Evolutionary conservation across 2,797 vertebrate species (phyloP).

Genomic region (Malurus leucopterus): DNA sequence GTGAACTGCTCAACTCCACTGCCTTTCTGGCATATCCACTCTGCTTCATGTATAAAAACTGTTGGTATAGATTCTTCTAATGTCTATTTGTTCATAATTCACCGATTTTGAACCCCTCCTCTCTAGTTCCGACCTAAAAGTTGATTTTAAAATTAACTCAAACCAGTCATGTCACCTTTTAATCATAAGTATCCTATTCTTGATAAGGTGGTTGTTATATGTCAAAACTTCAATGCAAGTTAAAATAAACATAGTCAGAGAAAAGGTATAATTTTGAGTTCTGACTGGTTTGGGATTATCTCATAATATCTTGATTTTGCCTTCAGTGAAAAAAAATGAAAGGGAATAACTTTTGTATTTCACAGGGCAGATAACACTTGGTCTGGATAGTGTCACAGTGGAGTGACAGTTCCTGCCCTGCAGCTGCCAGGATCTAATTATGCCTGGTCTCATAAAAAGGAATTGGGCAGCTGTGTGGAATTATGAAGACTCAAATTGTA

Average conservation of each 20-base stretch:
- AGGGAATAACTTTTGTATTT: not conserved
- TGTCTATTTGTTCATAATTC: not conserved
- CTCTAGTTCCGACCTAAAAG: not conserved
- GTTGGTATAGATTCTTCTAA: not conserved
- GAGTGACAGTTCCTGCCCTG: not conserved
- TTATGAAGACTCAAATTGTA: not conserved
- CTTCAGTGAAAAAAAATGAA: not conserved
- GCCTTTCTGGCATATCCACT: not conserved
- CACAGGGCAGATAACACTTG: not conserved
- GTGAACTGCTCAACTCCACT: not conserved
- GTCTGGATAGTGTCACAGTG: not conserved
- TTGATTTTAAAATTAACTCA: not conserved
- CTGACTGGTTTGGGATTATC: not conserved
- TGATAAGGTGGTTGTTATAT: not conserved
- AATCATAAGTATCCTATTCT: not conserved
- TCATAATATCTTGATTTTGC: not conserved
- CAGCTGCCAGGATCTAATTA: not conserved
- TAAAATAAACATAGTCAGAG: not conserved
- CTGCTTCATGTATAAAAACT: not conserved
- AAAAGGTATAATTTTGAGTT: not conserved
- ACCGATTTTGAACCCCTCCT: not conserved
- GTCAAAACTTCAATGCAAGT: not conserved
- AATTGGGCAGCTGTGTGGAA: not conserved
- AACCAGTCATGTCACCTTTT: not conserved
- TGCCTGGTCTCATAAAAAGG: not conserved